Conservation (phyloP, 2,113 vertebrate species). For the Salvator merianae region DNA sequence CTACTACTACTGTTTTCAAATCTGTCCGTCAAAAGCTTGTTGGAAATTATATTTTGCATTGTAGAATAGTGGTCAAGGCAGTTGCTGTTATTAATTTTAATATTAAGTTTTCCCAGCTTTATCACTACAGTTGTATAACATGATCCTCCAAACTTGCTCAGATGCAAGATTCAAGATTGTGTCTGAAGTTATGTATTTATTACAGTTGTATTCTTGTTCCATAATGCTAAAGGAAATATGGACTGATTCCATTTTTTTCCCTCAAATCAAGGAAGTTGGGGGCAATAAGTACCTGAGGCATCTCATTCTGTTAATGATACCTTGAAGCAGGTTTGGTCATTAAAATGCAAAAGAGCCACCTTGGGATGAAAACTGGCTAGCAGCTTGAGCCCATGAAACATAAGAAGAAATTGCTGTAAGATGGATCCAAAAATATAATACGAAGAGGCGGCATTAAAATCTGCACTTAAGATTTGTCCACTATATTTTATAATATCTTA, state of each 20-base stretch:
- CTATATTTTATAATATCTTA: background rate
- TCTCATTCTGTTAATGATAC: background rate
- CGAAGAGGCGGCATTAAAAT: background rate
- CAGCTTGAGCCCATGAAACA: background rate
- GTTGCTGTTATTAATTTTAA: no score
- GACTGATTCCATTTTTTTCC: background rate
- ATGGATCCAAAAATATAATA: background rate
- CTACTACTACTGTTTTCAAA: background rate
- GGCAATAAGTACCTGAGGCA: background rate
- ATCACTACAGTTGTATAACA: background rate
- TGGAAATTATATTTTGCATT: conserved; percentile 7
- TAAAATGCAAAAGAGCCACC: background rate
- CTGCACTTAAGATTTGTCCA: background rate
- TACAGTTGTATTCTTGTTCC: background rate
- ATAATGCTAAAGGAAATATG: background rate
- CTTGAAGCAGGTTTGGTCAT: background rate
- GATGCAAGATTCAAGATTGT: background rate
- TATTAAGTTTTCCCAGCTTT: background rate
- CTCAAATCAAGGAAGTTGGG: background rate
- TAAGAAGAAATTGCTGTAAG: background rate
- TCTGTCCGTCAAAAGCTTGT: background rate
- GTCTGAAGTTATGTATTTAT: background rate
- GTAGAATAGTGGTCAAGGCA: conserved; percentile 24
- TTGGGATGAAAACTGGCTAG: background rate
- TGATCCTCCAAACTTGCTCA: background rate